phyloP scores from a whole-genome alignment of 2,113 vertebrate genomes.

The Pao palembangensis region DNA sequence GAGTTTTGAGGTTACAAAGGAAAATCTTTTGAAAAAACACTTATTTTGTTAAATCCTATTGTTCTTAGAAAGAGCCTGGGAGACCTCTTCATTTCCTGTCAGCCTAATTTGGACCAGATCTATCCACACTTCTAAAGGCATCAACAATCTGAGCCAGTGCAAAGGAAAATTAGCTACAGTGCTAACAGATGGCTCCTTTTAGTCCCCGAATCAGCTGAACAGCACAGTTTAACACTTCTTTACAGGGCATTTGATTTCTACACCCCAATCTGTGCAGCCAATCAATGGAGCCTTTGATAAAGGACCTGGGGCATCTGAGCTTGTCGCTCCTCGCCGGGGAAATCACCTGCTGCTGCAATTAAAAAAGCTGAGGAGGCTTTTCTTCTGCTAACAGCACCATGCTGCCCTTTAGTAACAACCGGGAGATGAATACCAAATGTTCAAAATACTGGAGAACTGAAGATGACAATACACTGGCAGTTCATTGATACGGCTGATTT shows the following conservation, averaged over 20 bases:
- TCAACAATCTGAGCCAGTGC: constrained; percentile 44
- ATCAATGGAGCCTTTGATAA: constrained; percentile 70
- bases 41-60: background rate
- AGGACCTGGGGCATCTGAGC: constrained; percentile 53
- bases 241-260: constrained; percentile 69
- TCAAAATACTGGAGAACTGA: background rate
- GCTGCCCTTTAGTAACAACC: constrained; percentile 14
- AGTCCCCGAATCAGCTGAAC: constrained; percentile 50
- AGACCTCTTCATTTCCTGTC: background rate
- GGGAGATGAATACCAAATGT: constrained; percentile 8
- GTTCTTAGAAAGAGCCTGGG: background rate
- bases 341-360: constrained; percentile 63
- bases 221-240: constrained; percentile 70
- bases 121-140: constrained; percentile 22
- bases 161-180: constrained; percentile 58
- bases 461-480: too few relatives aligned
- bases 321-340: constrained; percentile 37
- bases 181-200: constrained; percentile 65
- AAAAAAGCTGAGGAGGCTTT: constrained; percentile 37
- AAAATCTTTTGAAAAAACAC: too few relatives aligned
- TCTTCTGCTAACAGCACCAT: constrained; percentile 17
- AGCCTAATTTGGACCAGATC: constrained; percentile 13
- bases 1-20: too few relatives aligned
- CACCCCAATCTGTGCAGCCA: constrained; percentile 63
- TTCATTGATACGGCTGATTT: too few relatives aligned